These are phyloP conservation scores for Temnopleurus reevesii DNA, from an alignment of 53 echinoderm and acorn worm genomes.

Conservation along the genomic window DNA sequence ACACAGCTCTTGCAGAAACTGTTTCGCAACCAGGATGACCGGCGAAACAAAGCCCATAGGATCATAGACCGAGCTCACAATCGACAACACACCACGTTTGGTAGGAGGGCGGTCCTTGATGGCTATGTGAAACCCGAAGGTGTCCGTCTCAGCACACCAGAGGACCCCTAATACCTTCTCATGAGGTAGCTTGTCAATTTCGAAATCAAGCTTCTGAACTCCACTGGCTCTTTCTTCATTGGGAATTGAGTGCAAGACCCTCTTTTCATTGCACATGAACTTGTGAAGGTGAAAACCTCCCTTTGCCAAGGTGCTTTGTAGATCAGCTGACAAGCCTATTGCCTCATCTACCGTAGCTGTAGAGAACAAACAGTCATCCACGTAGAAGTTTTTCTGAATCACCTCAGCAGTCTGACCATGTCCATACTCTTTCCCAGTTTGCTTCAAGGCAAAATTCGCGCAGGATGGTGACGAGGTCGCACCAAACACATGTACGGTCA, in stretches of 20 bases:
- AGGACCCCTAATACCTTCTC: slow-evolving; percentile 48
- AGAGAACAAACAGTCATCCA: slow-evolving; percentile 64
- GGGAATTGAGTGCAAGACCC: slow-evolving; percentile 52
- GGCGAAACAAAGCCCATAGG: slow-evolving; percentile 66
- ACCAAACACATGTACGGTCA: slow-evolving; percentile 63
- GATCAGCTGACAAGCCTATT: background rate
- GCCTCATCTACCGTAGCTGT: slow-evolving; percentile 49
- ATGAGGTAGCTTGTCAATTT: slow-evolving; percentile 17
- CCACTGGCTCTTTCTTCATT: slow-evolving; percentile 28
- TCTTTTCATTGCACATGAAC: slow-evolving; percentile 58
- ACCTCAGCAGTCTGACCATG: background rate
- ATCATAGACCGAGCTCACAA: slow-evolving; percentile 59
- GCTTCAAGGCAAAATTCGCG: slow-evolving; percentile 42
- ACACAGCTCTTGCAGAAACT: slow-evolving; percentile 59
- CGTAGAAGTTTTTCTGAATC: slow-evolving; percentile 59
- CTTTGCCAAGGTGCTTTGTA: background rate
- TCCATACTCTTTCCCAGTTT: slow-evolving; percentile 37
- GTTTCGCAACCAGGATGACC: slow-evolving; percentile 56
- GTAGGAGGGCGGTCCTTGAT: slow-evolving; percentile 48
- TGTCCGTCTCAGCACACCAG: slow-evolving; percentile 59
- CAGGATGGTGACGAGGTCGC: slow-evolving; percentile 62
- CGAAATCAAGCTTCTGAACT: slow-evolving; percentile 21
- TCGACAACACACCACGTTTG: slow-evolving; percentile 61
- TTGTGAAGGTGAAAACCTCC: slow-evolving; percentile 72
- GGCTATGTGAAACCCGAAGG: slow-evolving; percentile 25